Evolutionary conservation across 2,888 invertebrate genomes (phyloP).

Genomic region (Drosophila aldrichi): DNA sequence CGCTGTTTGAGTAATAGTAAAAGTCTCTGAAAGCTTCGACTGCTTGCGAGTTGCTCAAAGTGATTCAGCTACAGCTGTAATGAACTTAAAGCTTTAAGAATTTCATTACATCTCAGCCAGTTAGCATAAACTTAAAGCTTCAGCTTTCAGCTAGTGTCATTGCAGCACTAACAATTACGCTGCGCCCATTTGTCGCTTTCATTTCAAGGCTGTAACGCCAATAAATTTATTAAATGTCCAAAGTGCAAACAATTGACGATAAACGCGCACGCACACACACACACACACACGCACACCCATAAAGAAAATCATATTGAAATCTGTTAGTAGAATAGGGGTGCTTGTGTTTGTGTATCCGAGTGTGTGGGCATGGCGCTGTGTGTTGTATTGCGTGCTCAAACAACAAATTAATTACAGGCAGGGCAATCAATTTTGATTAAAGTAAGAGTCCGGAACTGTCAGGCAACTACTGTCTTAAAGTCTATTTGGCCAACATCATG

Average conservation of each 20-base stretch:
- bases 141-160: constrained; percentile 16
- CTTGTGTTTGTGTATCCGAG: constrained; percentile 3
- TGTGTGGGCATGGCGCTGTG: constrained; percentile 33
- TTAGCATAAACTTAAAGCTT: neutral
- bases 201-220: constrained; percentile 62
- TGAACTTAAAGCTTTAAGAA: no score
- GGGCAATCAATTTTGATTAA: constrained; percentile 79
- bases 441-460: constrained; percentile 47
- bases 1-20: neutral
- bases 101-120: no score
- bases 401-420: constrained; percentile 73
- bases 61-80: no score
- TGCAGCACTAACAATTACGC: neutral
- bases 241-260: constrained; percentile 55
- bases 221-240: constrained; percentile 77
- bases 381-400: constrained; percentile 74
- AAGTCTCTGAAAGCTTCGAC: neutral
- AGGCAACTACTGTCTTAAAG: constrained; percentile 53
- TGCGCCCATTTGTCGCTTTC: constrained; percentile 14
- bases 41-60: neutral
- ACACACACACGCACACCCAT: constrained; percentile 26
- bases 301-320: constrained; percentile 48
- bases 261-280: constrained; percentile 35
- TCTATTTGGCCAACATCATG: constrained; percentile 14
- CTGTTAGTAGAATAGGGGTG: constrained; percentile 9